phyloP scores from a whole-genome alignment of 2,113 vertebrate genomes.

The Pimephales promelas region DNA sequence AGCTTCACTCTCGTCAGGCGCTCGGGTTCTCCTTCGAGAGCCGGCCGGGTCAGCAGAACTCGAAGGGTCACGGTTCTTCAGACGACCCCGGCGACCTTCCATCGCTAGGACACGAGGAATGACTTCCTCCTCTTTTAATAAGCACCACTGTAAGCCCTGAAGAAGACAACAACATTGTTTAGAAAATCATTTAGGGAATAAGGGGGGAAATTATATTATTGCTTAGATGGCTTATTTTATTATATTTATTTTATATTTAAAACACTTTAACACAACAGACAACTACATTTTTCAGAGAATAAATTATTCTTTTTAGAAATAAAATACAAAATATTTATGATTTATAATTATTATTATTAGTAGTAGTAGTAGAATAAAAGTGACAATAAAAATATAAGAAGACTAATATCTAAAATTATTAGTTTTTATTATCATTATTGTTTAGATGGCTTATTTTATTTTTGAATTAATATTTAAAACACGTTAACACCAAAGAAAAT shows the following conservation, averaged over 20 bases:
- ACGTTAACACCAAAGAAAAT: background rate
- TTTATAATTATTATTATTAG: too few species aligned
- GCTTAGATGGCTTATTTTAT: too few species aligned
- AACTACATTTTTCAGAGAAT: too few species aligned
- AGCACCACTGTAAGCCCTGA: conserved; percentile 92
- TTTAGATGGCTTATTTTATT: background rate
- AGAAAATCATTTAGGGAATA: background rate
- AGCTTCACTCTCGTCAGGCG: conserved; percentile 75
- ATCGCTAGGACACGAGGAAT: conserved; percentile 83
- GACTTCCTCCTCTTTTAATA: conserved; percentile 88
- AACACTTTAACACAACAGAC: too few species aligned
- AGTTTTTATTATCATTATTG: background rate
- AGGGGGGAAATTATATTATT: too few species aligned
- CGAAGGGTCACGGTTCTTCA: conserved; percentile 73
- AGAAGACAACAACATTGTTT: background rate
- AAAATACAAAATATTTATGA: too few species aligned
- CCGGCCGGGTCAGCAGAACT: conserved; percentile 62
- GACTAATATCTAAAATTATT: background rate
- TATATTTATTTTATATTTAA: too few species aligned
- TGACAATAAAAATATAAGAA: background rate
- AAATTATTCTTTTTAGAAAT: too few species aligned
- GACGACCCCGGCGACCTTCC: conserved; percentile 87
- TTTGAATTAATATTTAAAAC: background rate
- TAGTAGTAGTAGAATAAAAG: background rate
- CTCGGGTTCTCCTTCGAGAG: too few species aligned